Base-by-base conservation (phyloP, 2,888 invertebrate species). In the Drosophila sordidula region DNA sequence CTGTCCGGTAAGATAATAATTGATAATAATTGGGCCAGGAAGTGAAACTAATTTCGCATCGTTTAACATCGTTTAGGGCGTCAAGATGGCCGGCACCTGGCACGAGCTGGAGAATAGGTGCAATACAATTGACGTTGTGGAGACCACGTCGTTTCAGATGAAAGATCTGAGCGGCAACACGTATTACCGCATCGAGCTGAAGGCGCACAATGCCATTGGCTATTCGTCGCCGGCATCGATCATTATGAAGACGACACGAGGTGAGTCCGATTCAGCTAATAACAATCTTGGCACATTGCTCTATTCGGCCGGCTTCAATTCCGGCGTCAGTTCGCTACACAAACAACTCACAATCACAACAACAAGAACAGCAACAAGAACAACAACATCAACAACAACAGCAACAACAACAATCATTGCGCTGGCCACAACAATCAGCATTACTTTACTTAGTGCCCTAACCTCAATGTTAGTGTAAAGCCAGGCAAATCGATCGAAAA, bases 201-300 rank as follows among this genome's bases (percentile, higher is more conserved):
- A 95, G 78, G 98, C 98, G 45, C 96, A 96, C 91, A 98, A 98
- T 92, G 93, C 94, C 25, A 96, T 98, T 72, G 98, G 98, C 62
- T 95, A 93, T 92, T 97, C 98, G 87, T 93, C 94, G 66, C 95
- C 97, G 1, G 95, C 96, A 42, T 94, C 95, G 90, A 94, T 97
- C 80, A 94, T 95, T 91, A 94, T 98, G 92, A 96, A 95, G 93
- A 98, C 98, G 75, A 95, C 96, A 89, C 94, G 95, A 94, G 97
- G 97, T 97, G 95, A 96, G 96, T 94, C 93, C 89, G 91, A 92
- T 90, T 91, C 91, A 74, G 91, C 90, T 91, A 91, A 90, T 90
- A 91, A 91, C 90, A 92, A 92, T 92, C 90, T 92, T 80, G 91
- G 90, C 90, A 91, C 91, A 77, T 90, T 91, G 84, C 90, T 92